Conservation (phyloP, 1,140 invertebrate species). For the Prorops nasuta region DNA sequence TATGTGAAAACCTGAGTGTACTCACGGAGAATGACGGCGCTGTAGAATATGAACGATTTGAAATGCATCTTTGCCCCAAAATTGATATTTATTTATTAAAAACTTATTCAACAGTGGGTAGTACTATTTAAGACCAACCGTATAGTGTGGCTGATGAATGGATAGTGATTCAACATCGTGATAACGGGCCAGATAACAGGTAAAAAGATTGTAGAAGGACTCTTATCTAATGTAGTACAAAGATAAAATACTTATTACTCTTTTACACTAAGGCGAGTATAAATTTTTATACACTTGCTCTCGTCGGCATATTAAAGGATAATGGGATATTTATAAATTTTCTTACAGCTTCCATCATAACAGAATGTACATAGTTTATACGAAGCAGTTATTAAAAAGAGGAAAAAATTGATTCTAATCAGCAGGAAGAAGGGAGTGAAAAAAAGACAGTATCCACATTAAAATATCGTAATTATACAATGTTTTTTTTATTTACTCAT, state of each 20-base stretch:
- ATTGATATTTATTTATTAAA: background rate
- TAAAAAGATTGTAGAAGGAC: conserved; percentile 6
- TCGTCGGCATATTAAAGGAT: too few relatives aligned
- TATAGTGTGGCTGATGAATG: background rate
- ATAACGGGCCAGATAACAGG: conserved; percentile 30
- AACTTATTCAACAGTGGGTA: background rate
- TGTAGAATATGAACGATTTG: background rate
- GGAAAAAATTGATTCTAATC: too few relatives aligned
- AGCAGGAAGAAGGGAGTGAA: background rate
- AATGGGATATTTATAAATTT: too few relatives aligned
- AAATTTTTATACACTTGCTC: too few relatives aligned
- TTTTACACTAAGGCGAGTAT: too few relatives aligned
- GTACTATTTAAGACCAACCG: background rate
- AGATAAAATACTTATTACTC: conserved; percentile 18
- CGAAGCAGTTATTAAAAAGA: too few relatives aligned
- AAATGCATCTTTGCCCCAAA: background rate
- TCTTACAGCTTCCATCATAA: too few relatives aligned
- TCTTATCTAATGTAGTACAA: conserved; percentile 24
- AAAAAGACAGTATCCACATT: background rate
- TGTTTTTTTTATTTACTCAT: conserved; percentile 6
- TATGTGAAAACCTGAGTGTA: background rate
- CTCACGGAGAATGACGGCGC: background rate
- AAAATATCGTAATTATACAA: background rate
- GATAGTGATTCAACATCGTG: conserved; percentile 27
- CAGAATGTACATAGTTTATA: too few relatives aligned